Evolutionary conservation across 2,797 vertebrate species (phyloP).

Genomic region (Cyprinodon diabolis): DNA sequence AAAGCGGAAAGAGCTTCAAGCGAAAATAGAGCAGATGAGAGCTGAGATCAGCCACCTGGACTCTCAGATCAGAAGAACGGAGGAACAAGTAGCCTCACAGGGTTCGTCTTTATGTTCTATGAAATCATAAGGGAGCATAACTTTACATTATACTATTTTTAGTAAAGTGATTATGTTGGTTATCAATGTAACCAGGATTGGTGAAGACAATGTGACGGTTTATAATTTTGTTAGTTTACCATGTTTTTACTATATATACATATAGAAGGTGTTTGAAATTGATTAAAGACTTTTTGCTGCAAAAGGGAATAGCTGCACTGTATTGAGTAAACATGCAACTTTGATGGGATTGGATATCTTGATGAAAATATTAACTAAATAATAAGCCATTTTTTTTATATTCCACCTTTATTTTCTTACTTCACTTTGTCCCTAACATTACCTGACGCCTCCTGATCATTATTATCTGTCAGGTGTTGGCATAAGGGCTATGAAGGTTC

Average conservation of each 20-base stretch:
- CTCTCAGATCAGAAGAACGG: constrained; percentile 76
- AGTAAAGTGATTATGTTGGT: background rate
- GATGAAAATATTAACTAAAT: background rate
- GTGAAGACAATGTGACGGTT: background rate
- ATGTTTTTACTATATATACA: background rate
- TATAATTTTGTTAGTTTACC: background rate
- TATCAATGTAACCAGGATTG: background rate
- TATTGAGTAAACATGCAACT: background rate
- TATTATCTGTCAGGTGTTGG: background rate
- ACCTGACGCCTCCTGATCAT: background rate
- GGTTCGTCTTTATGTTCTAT: constrained; percentile 55
- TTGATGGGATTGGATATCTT: background rate
- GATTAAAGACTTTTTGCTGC: background rate
- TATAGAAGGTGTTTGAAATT: background rate
- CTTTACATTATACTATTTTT: background rate
- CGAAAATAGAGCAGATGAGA: constrained; percentile 76
- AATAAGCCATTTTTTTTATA: background rate
- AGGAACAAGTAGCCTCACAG: constrained; percentile 75
- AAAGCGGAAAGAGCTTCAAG: constrained; percentile 71
- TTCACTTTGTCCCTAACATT: background rate
- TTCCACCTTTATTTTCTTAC: background rate
- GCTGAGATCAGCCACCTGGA: constrained; percentile 79
- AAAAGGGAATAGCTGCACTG: background rate
- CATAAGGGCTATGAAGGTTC: background rate
- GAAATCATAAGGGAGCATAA: background rate